Evolutionary conservation across 2,113 vertebrate genomes (phyloP).

Genomic region (Siniperca knerii): DNA sequence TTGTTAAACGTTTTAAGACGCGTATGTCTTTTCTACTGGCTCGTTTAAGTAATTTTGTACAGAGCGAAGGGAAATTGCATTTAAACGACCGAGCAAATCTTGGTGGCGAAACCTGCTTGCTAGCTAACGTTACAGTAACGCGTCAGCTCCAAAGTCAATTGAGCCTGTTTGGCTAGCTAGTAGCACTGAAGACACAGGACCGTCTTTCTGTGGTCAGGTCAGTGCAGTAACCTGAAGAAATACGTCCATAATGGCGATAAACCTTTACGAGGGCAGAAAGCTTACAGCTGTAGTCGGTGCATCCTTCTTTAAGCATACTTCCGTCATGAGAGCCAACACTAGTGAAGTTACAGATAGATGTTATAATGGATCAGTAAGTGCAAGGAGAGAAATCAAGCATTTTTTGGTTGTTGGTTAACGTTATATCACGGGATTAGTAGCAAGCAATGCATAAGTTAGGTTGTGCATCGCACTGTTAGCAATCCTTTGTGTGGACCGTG

Average conservation of each 20-base stretch:
- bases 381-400: conserved; percentile 22
- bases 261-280: conserved; percentile 19
- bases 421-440: conserved; percentile 7
- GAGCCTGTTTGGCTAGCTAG: conserved; percentile 75
- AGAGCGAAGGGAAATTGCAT: conserved; percentile 17
- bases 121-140: conserved; percentile 66
- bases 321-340: conserved; percentile 28
- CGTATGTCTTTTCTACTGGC: conserved; percentile 20
- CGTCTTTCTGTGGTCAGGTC: conserved; percentile 61
- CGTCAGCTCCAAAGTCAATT: conserved; percentile 77
- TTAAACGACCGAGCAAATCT: conserved; percentile 65
- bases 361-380: conserved; percentile 14
- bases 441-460: conserved; percentile 34
- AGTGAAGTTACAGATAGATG: conserved; percentile 45
- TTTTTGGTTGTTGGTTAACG: conserved; percentile 39
- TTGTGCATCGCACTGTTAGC: conserved; percentile 33
- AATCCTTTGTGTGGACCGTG: conserved; percentile 52
- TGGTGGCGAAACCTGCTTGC: conserved; percentile 64
- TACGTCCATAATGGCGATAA: conserved; percentile 49
- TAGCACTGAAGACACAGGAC: conserved; percentile 71
- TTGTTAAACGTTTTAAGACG: conserved; percentile 56
- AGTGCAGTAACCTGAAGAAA: conserved; percentile 58
- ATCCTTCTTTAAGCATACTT: conserved; percentile 44
- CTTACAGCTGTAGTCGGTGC: conserved; percentile 31
- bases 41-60: conserved; percentile 30